Percentiles rank a stretch among this genome's conserved stretches.
Conservation (phyloP, 2,797 vertebrate genomes). For the Pitangus sulphuratus region DNA sequence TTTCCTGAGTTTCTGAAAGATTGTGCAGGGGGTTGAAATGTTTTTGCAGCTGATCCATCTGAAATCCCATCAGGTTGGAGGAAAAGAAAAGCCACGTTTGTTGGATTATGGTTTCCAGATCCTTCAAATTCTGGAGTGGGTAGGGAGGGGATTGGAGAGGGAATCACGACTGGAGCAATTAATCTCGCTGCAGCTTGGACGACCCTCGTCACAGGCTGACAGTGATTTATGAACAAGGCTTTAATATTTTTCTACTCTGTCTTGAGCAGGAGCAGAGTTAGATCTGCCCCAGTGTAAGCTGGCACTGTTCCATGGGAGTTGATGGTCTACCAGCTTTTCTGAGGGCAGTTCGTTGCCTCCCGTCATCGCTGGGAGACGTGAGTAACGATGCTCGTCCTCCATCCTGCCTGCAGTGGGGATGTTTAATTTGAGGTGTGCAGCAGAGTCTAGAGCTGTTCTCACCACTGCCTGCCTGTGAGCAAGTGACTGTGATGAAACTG, state of each 20-base stretch:
- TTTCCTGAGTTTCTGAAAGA: neutral
- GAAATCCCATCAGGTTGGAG: conserved; percentile 1
- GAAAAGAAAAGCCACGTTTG: conserved; percentile 32
- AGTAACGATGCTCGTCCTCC: neutral
- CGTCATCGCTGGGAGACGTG: fast-evolving
- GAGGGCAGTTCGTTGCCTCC: neutral
- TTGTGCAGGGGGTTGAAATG: neutral
- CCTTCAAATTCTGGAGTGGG: neutral
- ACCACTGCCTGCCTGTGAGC: fast-evolving
- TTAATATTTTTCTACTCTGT: neutral
- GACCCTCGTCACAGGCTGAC: neutral
- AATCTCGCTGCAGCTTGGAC: neutral
- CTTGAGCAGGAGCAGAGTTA: neutral
- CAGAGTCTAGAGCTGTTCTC: neutral
- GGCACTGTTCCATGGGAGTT: fast-evolving
- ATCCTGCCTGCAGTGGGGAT: neutral
- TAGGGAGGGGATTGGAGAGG: neutral
- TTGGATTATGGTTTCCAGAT: conserved; percentile 49
- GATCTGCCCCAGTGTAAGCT: neutral
- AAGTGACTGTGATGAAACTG: fast-evolving
- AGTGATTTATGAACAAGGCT: conserved; percentile 6
- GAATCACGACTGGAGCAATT: neutral
- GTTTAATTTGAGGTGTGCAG: neutral
- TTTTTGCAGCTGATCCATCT: conserved; percentile 53
- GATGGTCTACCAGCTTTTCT: neutral